Base-by-base conservation (phyloP, 2,113 vertebrate genomes). In the Antechinus flavipes region DNA sequence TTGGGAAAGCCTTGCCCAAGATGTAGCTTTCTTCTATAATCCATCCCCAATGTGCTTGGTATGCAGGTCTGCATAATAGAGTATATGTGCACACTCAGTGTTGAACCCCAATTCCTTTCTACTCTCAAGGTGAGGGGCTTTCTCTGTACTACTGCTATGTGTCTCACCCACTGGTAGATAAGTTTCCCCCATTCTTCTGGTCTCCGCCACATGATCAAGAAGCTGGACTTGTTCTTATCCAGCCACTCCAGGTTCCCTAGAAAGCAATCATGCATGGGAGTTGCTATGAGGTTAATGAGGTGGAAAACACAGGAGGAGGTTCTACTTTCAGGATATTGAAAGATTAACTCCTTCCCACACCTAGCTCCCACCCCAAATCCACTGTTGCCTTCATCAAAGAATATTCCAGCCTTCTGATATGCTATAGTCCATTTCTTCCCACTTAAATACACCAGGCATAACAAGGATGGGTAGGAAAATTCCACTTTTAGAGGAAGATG, bases 161-260 rank as follows among this genome's bases (percentile, higher is more conserved):
- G 55, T 93, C 99, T 99, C 98, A 99, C 99, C 99, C 99, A 99
- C 96, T 99, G 99, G 97, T 99, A 99, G 98, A 99, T 99, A 97
- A 99, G 98, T 97, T 99, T 99, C 19, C 99, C 99, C 99, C 99
- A 99, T 91, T 99, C 99, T 98, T 99, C 99, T 0, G 99, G 99
- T 97, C 99, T 99, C 97, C 99, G 99, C 99, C 99, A 99, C 99
- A 99, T 99, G 98, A 99, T 99, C 97, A 99, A 98, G 98, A 99
- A 99, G 94, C 99, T 99, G 52, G 99, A 99, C 98, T 99, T 99
- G 98, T 99, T 99, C 98, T 99, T 99, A 98, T 99, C 99, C 97
- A 99, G 93, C 99, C 99, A 99, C 12, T 99, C 99, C 22, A 99
- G 99, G 98, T 99, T 99, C 95, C 99, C 99, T 99, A 97, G 89